Conservation (phyloP, 2,888 invertebrate species). For the Mythimna lalbum region DNA sequence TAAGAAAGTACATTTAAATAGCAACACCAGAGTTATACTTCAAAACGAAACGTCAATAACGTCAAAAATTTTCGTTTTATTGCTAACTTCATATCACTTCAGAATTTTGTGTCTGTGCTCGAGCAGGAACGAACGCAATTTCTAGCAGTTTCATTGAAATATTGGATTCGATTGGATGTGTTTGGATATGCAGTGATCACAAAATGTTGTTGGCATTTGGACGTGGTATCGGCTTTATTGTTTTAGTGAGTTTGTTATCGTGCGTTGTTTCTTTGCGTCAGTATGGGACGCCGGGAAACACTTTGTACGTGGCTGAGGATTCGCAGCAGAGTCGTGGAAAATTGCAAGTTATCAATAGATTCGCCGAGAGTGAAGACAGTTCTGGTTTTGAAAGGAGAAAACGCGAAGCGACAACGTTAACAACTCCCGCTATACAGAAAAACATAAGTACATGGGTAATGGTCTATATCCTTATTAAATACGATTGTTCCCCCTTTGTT, state of each 20-base stretch:
- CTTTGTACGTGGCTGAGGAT: conserved; percentile 83
- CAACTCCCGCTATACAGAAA: conserved; percentile 77
- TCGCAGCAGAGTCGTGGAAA: conserved; percentile 68
- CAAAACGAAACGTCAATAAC: conserved; percentile 12
- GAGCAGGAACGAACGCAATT: conserved; percentile 4
- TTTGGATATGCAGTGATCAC: conserved; percentile 84
- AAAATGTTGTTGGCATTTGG: conserved; percentile 86
- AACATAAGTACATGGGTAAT: conserved; percentile 89
- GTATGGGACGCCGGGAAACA: conserved; percentile 76
- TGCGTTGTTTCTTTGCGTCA: conserved; percentile 74
- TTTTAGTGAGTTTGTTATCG: conserved; percentile 77
- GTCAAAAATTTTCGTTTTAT: conserved; percentile 28
- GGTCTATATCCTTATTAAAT: conserved; percentile 78
- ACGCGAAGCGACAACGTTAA: conserved; percentile 80
- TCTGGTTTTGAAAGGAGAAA: conserved; percentile 78
- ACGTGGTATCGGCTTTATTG: conserved; percentile 77
- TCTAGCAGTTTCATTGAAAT: conserved; percentile 78
- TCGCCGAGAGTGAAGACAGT: conserved; percentile 66
- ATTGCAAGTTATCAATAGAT: conserved; percentile 80
- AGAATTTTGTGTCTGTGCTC: conserved; percentile 15
- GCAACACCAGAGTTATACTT: conserved; percentile 5
- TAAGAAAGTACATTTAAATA: background rate
- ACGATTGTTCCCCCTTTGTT: conserved; percentile 74
- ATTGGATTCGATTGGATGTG: conserved; percentile 73
- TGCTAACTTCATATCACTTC: conserved; percentile 43